Base-by-base conservation (phyloP, 2,888 invertebrate species). In the Rhagophthalmus giganteus region DNA sequence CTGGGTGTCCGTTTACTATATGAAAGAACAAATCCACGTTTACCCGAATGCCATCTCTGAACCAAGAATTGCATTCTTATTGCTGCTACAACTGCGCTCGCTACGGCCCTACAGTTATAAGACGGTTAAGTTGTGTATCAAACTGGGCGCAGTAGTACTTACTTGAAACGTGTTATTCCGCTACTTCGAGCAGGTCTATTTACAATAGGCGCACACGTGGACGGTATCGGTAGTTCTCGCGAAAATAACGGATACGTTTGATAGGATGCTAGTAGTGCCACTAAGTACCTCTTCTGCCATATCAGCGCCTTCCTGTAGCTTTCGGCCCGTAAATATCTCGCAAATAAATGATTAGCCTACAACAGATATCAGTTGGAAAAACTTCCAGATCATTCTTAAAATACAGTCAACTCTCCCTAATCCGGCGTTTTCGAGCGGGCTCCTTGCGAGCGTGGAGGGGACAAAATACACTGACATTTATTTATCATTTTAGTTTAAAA, bases 251-350 rank as follows among this genome's bases (percentile, higher is more conserved):
- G 60, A 34, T 60, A 59, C 42, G 50, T 55, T 45, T 69, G 67
- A 47, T 72, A 71, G 39, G 74, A 78, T 1, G 75, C 72, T 31
- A 90, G 69, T 49, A 88, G 81, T 9, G 87, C 80, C 56, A 90
- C 80, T 41, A 96, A 76, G 73, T 94, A 95, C 11, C 87, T 82
- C 75, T 96, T 96, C 77, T 96, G 96, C 81, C 88, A 94, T 39
- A 88, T 83, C 41, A 96, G 77, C 8, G 94, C 90, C 71, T 93
- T 94, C 49, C 90, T 83, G 64, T 88, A 89, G 67, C 93, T 92
- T 69, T 94, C 90, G 2, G 88, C 82, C 20, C 90, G 81, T 59
- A 93, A 76, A 69, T 87, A 90, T 64, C 84, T 83, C 7, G 82
- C 82, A 54, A 85, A 81, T 51, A 85, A 72, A 57, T 82, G 80